These are phyloP conservation scores for Philotrypesis tridentata DNA, from an alignment of 1,140 invertebrate species.

Conservation along the genomic window DNA sequence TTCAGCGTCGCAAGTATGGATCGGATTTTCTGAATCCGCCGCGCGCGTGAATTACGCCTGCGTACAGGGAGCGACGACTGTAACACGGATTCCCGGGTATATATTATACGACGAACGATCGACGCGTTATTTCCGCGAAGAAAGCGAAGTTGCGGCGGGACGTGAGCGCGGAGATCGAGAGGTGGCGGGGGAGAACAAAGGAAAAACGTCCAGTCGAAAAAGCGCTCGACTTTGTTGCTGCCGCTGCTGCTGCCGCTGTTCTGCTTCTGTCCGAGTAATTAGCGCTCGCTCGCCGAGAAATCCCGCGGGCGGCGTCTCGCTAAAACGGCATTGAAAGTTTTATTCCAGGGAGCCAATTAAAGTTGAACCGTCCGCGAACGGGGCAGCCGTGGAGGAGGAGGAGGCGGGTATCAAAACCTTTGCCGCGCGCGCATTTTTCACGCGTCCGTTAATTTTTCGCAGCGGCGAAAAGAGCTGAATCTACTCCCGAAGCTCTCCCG, in stretches of 20 bases:
- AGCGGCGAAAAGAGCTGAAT: too few species aligned
- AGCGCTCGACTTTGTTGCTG: neutral
- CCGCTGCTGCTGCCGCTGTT: neutral
- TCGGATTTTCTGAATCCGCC: neutral
- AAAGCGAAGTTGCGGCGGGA: neutral
- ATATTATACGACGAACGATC: too few species aligned
- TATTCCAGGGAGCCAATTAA: neutral
- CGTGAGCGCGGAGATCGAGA: neutral
- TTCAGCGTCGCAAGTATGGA: neutral
- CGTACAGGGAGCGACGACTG: too few species aligned
- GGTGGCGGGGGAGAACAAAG: neutral
- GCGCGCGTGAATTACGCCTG: too few species aligned
- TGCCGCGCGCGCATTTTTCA: neutral
- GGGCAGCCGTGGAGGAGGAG: too few species aligned
- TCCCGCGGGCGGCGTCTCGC: neutral
- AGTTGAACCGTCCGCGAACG: neutral
- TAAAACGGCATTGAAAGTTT: neutral
- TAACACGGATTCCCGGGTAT: too few species aligned
- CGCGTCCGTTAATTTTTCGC: neutral
- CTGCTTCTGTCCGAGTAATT: slow-evolving; percentile 7
- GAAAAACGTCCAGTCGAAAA: neutral
- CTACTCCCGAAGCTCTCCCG: too few species aligned
- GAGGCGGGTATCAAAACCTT: too few species aligned
- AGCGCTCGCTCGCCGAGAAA: neutral
- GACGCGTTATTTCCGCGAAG: neutral